Percentiles rank a stretch among this genome's conserved stretches.
phyloP scores from a whole-genome alignment of 2,888 invertebrate species.

The Sepioteuthis lessoniana region DNA sequence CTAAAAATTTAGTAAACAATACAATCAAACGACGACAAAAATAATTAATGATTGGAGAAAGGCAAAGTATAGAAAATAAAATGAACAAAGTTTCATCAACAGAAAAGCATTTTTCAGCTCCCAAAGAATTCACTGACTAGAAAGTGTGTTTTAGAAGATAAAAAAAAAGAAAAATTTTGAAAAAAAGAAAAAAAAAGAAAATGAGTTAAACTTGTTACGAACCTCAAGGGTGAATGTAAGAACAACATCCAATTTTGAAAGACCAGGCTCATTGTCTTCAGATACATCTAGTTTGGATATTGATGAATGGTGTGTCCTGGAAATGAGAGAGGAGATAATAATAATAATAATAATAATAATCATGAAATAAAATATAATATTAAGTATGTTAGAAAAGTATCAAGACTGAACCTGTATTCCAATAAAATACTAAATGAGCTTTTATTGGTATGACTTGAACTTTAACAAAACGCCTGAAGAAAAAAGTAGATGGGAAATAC shows the following conservation, averaged over 20 bases:
- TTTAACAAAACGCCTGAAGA: too few relatives aligned
- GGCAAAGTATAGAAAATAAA: not conserved
- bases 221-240: constrained; percentile 82
- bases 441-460: too few relatives aligned
- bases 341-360: too few relatives aligned
- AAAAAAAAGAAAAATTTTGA: not conserved
- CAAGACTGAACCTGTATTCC: too few relatives aligned
- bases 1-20: not conserved
- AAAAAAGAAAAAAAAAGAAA: too few relatives aligned
- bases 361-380: too few relatives aligned
- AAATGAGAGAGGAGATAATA: constrained; percentile 43
- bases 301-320: constrained; percentile 66
- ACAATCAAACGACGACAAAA: not conserved
- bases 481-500: too few relatives aligned
- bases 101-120: not conserved
- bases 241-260: constrained; percentile 98
- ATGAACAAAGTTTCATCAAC: not conserved
- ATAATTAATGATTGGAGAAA: not conserved
- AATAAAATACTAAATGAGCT: too few relatives aligned
- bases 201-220: not conserved
- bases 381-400: too few relatives aligned
- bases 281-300: constrained; percentile 81
- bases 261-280: constrained; percentile 94
- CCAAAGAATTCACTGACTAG: not conserved
- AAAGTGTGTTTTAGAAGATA: not conserved